Evolutionary conservation across 2,888 invertebrate genomes (phyloP).

Genomic region (Harmothoe impar): DNA sequence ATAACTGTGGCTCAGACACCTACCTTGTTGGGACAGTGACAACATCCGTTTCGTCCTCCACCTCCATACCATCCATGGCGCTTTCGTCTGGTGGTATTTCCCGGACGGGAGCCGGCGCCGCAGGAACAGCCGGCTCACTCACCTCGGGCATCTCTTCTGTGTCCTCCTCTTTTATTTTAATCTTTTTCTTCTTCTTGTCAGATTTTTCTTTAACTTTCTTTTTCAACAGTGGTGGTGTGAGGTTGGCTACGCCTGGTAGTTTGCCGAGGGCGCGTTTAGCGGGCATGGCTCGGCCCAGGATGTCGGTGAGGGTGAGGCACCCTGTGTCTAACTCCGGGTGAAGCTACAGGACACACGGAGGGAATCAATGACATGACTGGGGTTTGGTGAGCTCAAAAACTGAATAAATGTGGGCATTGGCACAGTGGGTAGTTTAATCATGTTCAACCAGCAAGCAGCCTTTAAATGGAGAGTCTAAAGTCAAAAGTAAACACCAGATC

Average conservation of each 20-base stretch:
- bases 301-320: conserved; percentile 66
- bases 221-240: neutral
- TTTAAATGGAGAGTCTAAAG: no score
- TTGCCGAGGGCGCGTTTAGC: conserved; percentile 63
- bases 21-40: neutral
- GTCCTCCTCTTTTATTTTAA: conserved; percentile 60
- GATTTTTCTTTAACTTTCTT: conserved; percentile 63
- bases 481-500: no score
- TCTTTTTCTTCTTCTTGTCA: conserved; percentile 61
- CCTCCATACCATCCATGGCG: conserved; percentile 56
- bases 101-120: neutral
- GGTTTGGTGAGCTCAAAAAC: no score
- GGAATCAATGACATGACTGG: no score
- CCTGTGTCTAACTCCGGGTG: conserved; percentile 68
- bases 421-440: no score
- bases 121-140: neutral
- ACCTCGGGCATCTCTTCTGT: neutral
- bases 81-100: conserved; percentile 57
- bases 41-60: conserved; percentile 36
- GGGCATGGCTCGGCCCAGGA: conserved; percentile 64
- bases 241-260: neutral
- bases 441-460: no score
- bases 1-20: no score
- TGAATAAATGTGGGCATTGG: no score
- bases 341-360: conserved; percentile 63